Evolutionary conservation across 2,797 vertebrate genomes (phyloP).

Genomic region (Rhyacichthys aspro): DNA sequence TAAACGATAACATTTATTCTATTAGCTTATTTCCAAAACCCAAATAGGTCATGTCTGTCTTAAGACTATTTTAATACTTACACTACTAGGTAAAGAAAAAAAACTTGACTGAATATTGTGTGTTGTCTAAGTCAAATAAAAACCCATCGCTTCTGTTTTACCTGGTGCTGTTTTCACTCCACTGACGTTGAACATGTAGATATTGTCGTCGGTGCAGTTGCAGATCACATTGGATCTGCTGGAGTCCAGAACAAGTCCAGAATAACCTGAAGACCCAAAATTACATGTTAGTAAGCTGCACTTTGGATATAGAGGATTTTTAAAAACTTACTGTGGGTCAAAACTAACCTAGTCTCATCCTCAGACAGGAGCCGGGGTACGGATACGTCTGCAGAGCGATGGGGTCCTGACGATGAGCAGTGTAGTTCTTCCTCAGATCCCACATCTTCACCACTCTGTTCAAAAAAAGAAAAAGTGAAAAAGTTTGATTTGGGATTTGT

Average conservation of each 20-base stretch:
- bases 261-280: constrained; percentile 84
- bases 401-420: constrained; percentile 83
- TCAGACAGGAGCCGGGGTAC: constrained; percentile 90
- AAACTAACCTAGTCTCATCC: constrained; percentile 87
- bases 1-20: no score
- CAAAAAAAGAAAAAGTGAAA: not conserved
- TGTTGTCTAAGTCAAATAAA: no score
- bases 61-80: no score
- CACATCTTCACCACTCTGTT: constrained; percentile 93
- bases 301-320: no score
- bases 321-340: not conserved
- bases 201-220: constrained; percentile 94
- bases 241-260: constrained; percentile 90
- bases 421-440: constrained; percentile 95
- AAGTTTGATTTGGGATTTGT: not conserved
- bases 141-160: constrained; percentile 51
- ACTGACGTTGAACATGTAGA: constrained; percentile 93
- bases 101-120: no score
- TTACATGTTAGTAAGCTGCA: not conserved
- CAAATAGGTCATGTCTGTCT: no score
- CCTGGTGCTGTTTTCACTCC: constrained; percentile 88
- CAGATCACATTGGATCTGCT: constrained; percentile 87
- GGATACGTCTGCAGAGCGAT: constrained; percentile 83
- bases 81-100: no score
- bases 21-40: no score